Evolutionary conservation across 2,797 vertebrate species (phyloP), one percentile per base, ranked within the genome.

Genomic region (Borostomias antarcticus): DNA sequence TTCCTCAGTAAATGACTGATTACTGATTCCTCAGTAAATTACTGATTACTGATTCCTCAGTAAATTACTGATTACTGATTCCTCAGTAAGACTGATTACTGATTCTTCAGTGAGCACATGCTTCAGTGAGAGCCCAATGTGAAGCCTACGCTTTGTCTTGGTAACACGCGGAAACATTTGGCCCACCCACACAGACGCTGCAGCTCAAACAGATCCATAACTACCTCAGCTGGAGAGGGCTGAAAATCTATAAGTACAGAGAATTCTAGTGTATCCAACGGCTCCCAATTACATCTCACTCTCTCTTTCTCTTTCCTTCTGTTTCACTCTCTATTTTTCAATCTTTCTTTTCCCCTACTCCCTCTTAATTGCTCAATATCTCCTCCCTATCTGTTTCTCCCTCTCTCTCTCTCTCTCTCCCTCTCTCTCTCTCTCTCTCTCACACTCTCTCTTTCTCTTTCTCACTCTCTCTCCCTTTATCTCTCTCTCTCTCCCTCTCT

Each of bases 201-300:
- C 35, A 67, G 71, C 68, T 66, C 56, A 63, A 60, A 57, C 50
- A 77, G 60, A 72, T 68, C 23, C 52, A 72, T 58, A 59, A 40
- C 75, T 75, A 80, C 76, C 79, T 77, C 76, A 74, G 63, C 52
- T 83, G 35, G 19, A 5, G 47, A 56, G 26, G 61, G 54, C 57
- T 60, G 64, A 65, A 45, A 75, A 69, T 81, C 78, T 68, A 73
- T 75, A 68, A 72, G 64, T 62, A n/a, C n/a, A n/a, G n/a, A n/a
- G n/a, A n/a, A n/a, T n/a, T n/a, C n/a, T n/a, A n/a, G n/a, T 37
- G 19, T 58, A n/a, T 23, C 19, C 21, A 29, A 35, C 56, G 23
- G 56, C 19, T n/a, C n/a, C n/a, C n/a, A 21, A 15, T n/a, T 33
- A n/a, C 56, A 35, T 58, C 15, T 33, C 15, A 5, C 28, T 30